Conservation (phyloP, 2,797 vertebrate genomes). For the Pteropus rufus region DNA sequence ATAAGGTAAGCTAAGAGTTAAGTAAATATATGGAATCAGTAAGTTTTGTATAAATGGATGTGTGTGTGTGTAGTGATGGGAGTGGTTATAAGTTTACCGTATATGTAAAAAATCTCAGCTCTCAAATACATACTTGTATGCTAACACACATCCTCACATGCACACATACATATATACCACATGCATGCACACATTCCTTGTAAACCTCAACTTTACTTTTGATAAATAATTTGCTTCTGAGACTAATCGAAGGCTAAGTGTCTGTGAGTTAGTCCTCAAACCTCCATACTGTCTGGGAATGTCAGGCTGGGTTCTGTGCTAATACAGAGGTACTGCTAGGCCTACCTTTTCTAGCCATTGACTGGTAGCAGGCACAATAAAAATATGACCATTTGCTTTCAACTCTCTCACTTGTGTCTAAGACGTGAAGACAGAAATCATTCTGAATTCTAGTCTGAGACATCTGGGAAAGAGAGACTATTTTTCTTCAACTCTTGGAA, state of each 20-base stretch:
- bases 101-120: background rate
- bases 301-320: background rate
- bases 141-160: background rate
- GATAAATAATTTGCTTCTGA: conserved; percentile 44
- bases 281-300: background rate
- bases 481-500: background rate
- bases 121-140: background rate
- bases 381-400: background rate
- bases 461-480: background rate
- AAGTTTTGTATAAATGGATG: background rate
- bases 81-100: background rate
- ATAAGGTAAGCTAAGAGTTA: background rate
- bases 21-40: background rate
- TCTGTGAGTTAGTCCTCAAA: background rate
- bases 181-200: background rate
- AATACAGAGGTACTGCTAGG: background rate
- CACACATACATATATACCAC: background rate
- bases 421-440: background rate
- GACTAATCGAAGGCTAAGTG: background rate
- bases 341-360: background rate
- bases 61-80: background rate
- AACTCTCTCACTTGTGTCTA: background rate
- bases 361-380: background rate
- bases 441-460: conserved; percentile 26
- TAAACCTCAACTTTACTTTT: conserved; percentile 12